These are phyloP conservation scores for Theretra japonica DNA, from an alignment of 2,888 invertebrate genomes.

Conservation along the genomic window DNA sequence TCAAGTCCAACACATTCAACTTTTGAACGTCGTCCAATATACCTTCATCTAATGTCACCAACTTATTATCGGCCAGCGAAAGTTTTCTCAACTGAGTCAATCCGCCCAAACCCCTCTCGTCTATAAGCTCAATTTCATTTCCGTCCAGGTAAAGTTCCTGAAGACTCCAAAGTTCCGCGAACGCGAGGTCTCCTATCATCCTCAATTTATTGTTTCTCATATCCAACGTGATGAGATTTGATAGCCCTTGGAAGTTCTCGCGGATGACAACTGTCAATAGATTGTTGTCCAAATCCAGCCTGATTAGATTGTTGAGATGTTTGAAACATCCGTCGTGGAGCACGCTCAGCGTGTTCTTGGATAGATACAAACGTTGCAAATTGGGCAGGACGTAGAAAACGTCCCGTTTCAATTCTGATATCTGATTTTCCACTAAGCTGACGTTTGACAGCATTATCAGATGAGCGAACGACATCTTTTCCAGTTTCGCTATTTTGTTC, in stretches of 20 bases:
- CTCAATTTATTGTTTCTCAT: constrained; percentile 90
- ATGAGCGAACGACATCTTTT: constrained; percentile 89
- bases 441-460: constrained; percentile 88
- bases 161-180: constrained; percentile 91
- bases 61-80: constrained; percentile 90
- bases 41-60: constrained; percentile 88
- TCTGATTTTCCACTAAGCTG: constrained; percentile 90
- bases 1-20: constrained; percentile 90
- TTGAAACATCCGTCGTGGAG: constrained; percentile 94
- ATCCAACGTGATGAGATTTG: constrained; percentile 89
- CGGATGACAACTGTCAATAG: constrained; percentile 89
- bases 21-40: constrained; percentile 89
- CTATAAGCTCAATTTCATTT: constrained; percentile 89
- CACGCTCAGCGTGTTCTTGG: constrained; percentile 92
- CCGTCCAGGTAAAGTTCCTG: constrained; percentile 89
- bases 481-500: constrained; percentile 88
- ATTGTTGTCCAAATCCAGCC: constrained; percentile 92
- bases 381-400: constrained; percentile 91
- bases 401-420: constrained; percentile 89
- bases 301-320: constrained; percentile 89
- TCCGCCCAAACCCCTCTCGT: constrained; percentile 90
- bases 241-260: constrained; percentile 91
- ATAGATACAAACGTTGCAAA: constrained; percentile 90
- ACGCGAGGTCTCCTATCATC: constrained; percentile 92
- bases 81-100: constrained; percentile 89